phyloP scores from a whole-genome alignment of 2,888 invertebrate genomes.

The Cosmopolites sordidus region DNA sequence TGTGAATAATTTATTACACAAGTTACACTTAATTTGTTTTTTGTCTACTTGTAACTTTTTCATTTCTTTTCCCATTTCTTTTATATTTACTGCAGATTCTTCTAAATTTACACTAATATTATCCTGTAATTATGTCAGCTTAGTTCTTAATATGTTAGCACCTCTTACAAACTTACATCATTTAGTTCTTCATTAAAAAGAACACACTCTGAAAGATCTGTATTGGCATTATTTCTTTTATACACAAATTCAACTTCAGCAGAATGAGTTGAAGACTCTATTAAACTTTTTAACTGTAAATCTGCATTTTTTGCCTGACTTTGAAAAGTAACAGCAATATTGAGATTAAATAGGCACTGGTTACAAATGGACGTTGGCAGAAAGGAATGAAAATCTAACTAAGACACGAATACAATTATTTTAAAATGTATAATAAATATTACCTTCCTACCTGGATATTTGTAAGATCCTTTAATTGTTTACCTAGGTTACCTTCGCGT shows the following conservation, averaged over 20 bases:
- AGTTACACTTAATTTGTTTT: constrained; percentile 41
- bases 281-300: constrained; percentile 31
- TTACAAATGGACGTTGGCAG: constrained; percentile 41
- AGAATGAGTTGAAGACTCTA: neutral
- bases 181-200: constrained; percentile 13
- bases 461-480: constrained; percentile 33
- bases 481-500: constrained; percentile 34
- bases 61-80: neutral
- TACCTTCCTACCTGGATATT: constrained; percentile 37
- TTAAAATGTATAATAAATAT: constrained; percentile 4
- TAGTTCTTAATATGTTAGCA: neutral
- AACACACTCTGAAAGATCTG: neutral
- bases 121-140: neutral
- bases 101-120: neutral
- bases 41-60: constrained; percentile 31
- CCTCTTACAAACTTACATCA: neutral
- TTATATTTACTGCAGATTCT: constrained; percentile 2
- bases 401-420: constrained; percentile 19
- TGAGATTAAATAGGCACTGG: constrained; percentile 38
- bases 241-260: neutral
- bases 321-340: constrained; percentile 40
- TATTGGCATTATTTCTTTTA: neutral
- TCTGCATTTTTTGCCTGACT: constrained; percentile 40
- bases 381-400: constrained; percentile 39
- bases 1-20: constrained; percentile 43